phyloP scores from a whole-genome alignment of 2,888 invertebrate genomes.

The Aproaerema taeniolella region DNA sequence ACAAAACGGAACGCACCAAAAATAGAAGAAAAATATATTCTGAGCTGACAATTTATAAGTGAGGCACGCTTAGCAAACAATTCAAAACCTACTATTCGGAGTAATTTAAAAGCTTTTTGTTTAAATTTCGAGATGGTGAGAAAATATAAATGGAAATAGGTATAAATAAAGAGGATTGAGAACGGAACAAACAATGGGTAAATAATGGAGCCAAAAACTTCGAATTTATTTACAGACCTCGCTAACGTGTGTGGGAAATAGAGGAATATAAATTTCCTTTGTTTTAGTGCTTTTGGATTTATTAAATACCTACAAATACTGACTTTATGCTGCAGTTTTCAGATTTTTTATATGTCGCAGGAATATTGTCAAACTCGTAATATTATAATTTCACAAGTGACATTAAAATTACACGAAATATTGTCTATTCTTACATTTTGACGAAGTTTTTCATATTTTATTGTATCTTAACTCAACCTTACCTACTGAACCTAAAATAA shows the following conservation, averaged over 20 bases:
- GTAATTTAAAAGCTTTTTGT: not conserved
- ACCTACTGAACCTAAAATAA: too few species aligned
- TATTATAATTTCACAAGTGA: too few species aligned
- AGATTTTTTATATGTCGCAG: too few species aligned
- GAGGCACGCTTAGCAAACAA: not conserved
- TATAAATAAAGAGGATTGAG: not conserved
- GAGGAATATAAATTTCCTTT: not conserved
- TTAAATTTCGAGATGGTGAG: not conserved
- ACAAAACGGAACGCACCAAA: too few species aligned
- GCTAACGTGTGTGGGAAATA: not conserved
- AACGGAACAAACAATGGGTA: conserved; percentile 2
- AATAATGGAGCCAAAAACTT: conserved; percentile 6
- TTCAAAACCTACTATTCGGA: not conserved
- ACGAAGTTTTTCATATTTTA: too few species aligned
- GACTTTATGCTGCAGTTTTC: too few species aligned
- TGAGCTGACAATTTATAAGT: not conserved
- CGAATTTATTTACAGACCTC: conserved; percentile 1
- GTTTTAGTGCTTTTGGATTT: not conserved
- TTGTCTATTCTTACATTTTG: too few species aligned
- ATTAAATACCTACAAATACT: not conserved
- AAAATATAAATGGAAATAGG: conserved; percentile 5
- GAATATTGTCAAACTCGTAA: too few species aligned
- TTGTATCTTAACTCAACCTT: too few species aligned
- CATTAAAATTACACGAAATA: too few species aligned
- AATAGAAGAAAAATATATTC: not conserved